Percentiles rank a stretch among this genome's conserved stretches.
Conservation (phyloP, 2,888 invertebrate species). For the Xanthorhoe designata region DNA sequence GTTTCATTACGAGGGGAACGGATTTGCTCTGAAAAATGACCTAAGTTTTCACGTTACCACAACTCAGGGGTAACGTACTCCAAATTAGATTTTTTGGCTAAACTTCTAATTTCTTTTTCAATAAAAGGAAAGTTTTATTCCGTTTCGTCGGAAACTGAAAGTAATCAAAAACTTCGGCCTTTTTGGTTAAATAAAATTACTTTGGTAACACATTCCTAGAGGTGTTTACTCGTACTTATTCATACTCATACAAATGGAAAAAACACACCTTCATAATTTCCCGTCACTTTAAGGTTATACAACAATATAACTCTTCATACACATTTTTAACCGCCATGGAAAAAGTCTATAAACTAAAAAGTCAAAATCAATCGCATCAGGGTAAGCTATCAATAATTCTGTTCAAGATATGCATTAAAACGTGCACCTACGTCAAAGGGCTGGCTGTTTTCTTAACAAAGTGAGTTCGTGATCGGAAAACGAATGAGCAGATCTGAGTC, state of each 20-base stretch:
- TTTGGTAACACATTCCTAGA: background rate
- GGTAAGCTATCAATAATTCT: conserved; percentile 77
- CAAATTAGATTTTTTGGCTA: conserved; percentile 35
- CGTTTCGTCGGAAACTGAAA: conserved; percentile 22
- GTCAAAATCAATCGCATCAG: conserved; percentile 60
- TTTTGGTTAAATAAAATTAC: conserved; percentile 6
- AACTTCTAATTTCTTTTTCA: conserved; percentile 33
- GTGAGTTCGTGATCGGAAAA: conserved; percentile 77
- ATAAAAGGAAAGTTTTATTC: conserved; percentile 24
- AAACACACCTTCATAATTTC: background rate
- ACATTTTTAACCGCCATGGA: background rate
- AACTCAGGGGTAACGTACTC: conserved; percentile 35
- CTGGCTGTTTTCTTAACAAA: conserved; percentile 81
- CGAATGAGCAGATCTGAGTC: conserved; percentile 70
- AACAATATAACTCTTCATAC: background rate
- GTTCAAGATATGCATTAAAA: conserved; percentile 82
- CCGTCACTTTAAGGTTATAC: background rate
- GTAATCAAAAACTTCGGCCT: conserved; percentile 24
- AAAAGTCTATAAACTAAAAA: conserved; percentile 45
- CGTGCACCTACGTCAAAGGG: conserved; percentile 75
- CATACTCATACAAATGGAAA: background rate
- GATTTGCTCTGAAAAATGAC: conserved; percentile 72
- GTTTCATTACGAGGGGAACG: conserved; percentile 57
- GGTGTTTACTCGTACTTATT: conserved; percentile 3
- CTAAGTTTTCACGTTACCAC: conserved; percentile 61